These are phyloP conservation scores for Protaetia brevitarsis DNA, from an alignment of 1,140 invertebrate species.

Conservation along the genomic window DNA sequence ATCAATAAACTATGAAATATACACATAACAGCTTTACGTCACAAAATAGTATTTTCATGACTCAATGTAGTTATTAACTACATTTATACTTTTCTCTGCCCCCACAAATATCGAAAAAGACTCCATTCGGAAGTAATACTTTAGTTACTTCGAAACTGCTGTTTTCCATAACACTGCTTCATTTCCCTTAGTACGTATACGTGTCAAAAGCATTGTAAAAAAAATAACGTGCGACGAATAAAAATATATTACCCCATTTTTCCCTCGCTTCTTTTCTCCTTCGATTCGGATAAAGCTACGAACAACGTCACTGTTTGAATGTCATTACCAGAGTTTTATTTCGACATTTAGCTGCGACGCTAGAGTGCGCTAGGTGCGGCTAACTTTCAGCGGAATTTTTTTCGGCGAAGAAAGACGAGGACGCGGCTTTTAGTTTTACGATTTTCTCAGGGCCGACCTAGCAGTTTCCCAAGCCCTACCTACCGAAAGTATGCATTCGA, in stretches of 20 bases:
- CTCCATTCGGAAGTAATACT: too few relatives aligned
- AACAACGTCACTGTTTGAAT: conserved; percentile 8
- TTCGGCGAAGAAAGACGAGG: neutral
- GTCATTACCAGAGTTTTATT: conserved; percentile 16
- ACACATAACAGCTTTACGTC: too few relatives aligned
- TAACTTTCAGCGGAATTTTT: neutral
- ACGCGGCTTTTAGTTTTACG: conserved; percentile 13
- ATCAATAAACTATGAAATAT: too few relatives aligned
- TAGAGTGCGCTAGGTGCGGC: conserved; percentile 12
- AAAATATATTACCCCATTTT: conserved; percentile 17
- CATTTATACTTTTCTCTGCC: too few relatives aligned
- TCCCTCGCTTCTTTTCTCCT: neutral
- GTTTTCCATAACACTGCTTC: neutral
- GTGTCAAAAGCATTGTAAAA: neutral
- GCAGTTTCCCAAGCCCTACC: neutral
- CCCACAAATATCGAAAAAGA: too few relatives aligned
- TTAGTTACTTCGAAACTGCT: neutral
- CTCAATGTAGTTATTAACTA: too few relatives aligned
- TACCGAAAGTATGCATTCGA: neutral
- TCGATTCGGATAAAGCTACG: neutral
- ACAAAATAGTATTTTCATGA: too few relatives aligned
- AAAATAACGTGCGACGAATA: conserved; percentile 1
- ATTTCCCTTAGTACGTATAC: neutral
- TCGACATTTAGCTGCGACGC: conserved; percentile 7
- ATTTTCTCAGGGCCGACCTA: neutral